A percentile compares a stretch with the other conserved stretches of the same genome.
Conservation (phyloP, 1,140 invertebrate genomes). For the Cotesia vestalis region DNA sequence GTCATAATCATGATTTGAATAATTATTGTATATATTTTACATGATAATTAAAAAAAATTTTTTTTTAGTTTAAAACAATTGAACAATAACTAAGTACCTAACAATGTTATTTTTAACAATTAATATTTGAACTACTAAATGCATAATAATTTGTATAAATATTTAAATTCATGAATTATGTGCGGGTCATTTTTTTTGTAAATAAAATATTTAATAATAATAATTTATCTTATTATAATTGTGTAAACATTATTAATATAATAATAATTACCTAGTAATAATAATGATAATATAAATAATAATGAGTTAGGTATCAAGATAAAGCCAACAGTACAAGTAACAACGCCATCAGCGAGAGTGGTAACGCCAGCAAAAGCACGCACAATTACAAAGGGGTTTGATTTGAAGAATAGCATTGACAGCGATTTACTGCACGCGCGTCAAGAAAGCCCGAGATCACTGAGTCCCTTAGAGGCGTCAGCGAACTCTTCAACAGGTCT, state of each 20-base stretch:
- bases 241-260: slow-evolving; percentile 22
- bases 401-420: slow-evolving; percentile 50
- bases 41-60: too few relatives aligned
- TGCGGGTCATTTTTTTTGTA: too few relatives aligned
- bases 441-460: slow-evolving; percentile 50
- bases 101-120: too few relatives aligned
- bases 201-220: too few relatives aligned
- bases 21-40: too few relatives aligned
- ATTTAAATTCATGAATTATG: too few relatives aligned
- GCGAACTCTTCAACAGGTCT: slow-evolving; percentile 52
- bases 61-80: too few relatives aligned
- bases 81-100: too few relatives aligned
- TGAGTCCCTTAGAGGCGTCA: slow-evolving; percentile 49
- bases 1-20: not conserved
- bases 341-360: slow-evolving; percentile 52
- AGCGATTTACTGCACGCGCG: slow-evolving; percentile 48
- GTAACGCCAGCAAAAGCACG: slow-evolving; percentile 52
- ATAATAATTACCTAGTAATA: not conserved
- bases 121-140: too few relatives aligned
- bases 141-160: too few relatives aligned
- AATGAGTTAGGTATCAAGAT: slow-evolving; percentile 51
- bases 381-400: slow-evolving; percentile 53
- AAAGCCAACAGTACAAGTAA: slow-evolving; percentile 48
- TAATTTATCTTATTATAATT: not conserved
- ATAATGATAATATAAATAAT: slow-evolving; percentile 13